Conservation (phyloP, 1,140 invertebrate species). For the Caerostris extrusa region DNA sequence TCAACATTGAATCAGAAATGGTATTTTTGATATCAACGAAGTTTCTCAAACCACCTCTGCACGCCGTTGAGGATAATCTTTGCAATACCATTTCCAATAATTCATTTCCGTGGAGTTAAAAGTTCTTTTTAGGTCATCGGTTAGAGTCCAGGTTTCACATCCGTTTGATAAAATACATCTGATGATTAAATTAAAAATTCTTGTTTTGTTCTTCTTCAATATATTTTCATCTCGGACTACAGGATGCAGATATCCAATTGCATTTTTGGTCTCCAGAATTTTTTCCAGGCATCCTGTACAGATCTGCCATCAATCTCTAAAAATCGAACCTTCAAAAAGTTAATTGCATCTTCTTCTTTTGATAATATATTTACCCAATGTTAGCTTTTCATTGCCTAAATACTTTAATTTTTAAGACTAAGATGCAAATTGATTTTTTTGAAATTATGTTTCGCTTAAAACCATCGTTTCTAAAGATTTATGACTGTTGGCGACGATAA, state of each 20-base stretch:
- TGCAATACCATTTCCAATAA: slow-evolving; percentile 61
- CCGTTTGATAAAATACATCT: neutral
- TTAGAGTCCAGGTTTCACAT: slow-evolving; percentile 53
- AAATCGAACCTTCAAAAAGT: neutral
- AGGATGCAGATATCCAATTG: slow-evolving; percentile 22
- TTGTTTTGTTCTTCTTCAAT: neutral
- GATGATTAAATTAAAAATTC: slow-evolving; percentile 45
- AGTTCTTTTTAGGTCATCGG: neutral
- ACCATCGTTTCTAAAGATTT: neutral
- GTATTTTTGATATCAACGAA: neutral
- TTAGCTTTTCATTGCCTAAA: neutral
- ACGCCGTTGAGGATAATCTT: neutral
- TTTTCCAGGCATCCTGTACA: neutral
- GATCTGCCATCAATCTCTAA: slow-evolving; percentile 40
- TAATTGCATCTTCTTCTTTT: neutral
- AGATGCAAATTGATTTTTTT: neutral
- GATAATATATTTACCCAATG: neutral
- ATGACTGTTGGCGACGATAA: slow-evolving; percentile 8
- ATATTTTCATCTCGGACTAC: slow-evolving; percentile 4
- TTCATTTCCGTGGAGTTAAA: neutral
- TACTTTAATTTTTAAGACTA: slow-evolving; percentile 38
- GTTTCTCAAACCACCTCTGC: neutral
- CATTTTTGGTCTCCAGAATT: slow-evolving; percentile 14
- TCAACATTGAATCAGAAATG: neutral
- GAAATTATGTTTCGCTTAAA: neutral